Percentiles rank a stretch among this genome's conserved stretches.
Evolutionary conservation across 2,888 invertebrate genomes (phyloP).

Genomic region (Chrysodeixis includens): DNA sequence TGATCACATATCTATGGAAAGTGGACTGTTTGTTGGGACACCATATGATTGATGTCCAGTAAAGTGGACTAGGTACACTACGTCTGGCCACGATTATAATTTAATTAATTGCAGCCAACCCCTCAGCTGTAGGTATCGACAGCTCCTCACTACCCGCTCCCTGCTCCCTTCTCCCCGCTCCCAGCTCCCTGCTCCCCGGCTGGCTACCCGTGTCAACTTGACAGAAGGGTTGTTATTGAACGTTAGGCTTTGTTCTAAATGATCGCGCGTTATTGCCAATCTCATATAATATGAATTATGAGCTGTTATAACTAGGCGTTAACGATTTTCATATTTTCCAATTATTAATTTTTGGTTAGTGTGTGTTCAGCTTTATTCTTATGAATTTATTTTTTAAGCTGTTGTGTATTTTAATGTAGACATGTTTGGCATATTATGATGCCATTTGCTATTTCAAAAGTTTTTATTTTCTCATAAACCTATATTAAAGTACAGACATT

Average conservation of each 20-base stretch:
- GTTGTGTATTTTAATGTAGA: too few relatives aligned
- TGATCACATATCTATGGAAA: too few relatives aligned
- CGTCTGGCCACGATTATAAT: constrained; percentile 43
- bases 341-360: neutral
- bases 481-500: neutral
- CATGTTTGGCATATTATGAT: too few relatives aligned
- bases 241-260: constrained; percentile 36
- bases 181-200: neutral
- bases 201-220: constrained; percentile 28
- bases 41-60: too few relatives aligned
- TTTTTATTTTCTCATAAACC: neutral
- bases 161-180: constrained; percentile 21
- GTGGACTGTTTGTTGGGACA: too few relatives aligned
- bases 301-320: neutral
- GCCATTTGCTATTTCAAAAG: neutral
- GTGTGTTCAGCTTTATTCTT: neutral
- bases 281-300: constrained; percentile 23
- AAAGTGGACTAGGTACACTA: too few relatives aligned
- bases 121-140: neutral
- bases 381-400: too few relatives aligned
- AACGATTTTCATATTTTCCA: neutral
- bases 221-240: constrained; percentile 40
- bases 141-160: constrained; percentile 19
- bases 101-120: constrained; percentile 28
- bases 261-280: constrained; percentile 26